A percentile compares a stretch with the other conserved stretches of the same genome.
phyloP scores from a whole-genome alignment of 1,140 invertebrate genomes.

The Meloidogyne exigua region DNA sequence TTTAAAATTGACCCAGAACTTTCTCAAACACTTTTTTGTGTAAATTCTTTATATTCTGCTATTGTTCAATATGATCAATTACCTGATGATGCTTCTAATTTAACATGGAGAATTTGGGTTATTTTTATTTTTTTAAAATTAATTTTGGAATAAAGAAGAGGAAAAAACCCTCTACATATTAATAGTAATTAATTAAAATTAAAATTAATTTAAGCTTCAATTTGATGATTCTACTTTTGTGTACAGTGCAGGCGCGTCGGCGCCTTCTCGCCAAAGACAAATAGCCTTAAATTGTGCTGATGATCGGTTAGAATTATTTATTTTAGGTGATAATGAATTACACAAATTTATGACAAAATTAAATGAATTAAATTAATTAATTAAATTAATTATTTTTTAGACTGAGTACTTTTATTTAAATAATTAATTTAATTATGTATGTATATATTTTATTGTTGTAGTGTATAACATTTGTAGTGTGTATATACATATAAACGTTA shows the following conservation, averaged over 20 bases:
- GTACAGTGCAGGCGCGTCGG: conserved; percentile 30
- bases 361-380: not conserved
- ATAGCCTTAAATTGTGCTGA: conserved; percentile 40
- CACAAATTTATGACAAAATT: conserved; percentile 32
- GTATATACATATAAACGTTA: too few relatives aligned
- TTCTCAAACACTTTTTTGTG: conserved; percentile 38
- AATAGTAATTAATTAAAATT: too few relatives aligned
- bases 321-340: conserved; percentile 32
- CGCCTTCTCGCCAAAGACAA: conserved; percentile 7
- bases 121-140: not conserved
- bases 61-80: conserved; percentile 43
- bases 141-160: not conserved
- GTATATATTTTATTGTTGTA: too few relatives aligned
- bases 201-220: conserved; percentile 31
- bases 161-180: too few relatives aligned
- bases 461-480: too few relatives aligned
- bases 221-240: conserved; percentile 28
- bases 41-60: conserved; percentile 42
- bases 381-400: not conserved
- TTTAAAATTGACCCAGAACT: conserved; percentile 43
- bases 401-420: too few relatives aligned
- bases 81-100: conserved; percentile 23
- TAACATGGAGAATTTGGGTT: conserved; percentile 38
- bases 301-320: conserved; percentile 35
- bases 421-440: too few relatives aligned